Base-by-base conservation (phyloP, 1,140 invertebrate genomes). In the Drosophila novamexicana region DNA sequence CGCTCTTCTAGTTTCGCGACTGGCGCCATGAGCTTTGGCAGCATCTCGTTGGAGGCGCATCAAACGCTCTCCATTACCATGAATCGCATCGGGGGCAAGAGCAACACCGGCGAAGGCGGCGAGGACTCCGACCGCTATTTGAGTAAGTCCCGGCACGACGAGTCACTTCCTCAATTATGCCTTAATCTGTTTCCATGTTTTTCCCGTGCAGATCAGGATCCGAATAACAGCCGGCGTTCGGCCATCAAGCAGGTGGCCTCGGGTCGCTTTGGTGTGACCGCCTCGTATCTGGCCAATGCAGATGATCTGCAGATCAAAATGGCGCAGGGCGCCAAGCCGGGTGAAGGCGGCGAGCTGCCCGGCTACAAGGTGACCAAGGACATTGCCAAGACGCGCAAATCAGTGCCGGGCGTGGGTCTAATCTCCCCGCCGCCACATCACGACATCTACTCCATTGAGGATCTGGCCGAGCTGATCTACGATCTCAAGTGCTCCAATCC, bases 401-500 rank as follows among this genome's bases (percentile, higher is more conserved):
- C 98, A 0, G 98, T 99, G 2, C 94, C 98, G 6, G 98, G 98
- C 7, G 99, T 99, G n/a, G 99, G 99, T 56, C 93, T 99, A 1
- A 99, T 99, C 90, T 99, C 98, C 1, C 99, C 99, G 37, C 98
- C 99, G 6, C 99, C 99, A 6, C 99, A 99, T 94, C 99, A 99
- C 93, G 98, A 99, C 92, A 99, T 99, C 93, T 99, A 99, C 93
- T 99, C 98, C 39, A 99, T 99, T 90, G 99, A 99, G 93, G 99
- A 99, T 94, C 94, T 99, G 78, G 98, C 98, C 1, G 98, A 99
- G 94, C 94, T 99, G 40, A 99, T 99, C 90, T 99, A 99, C 91
- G 99, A 99, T 93, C 94, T 99, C 49, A 99, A 99, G 93, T 98
- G 97, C 92, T 97, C 98, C 47, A 99, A 99, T 94, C 99, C 99